Percentiles rank a stretch among this genome's conserved stretches.
These are phyloP conservation scores for Drosophila neotestacea DNA, from an alignment of 2,888 invertebrate genomes.

Conservation along the genomic window DNA sequence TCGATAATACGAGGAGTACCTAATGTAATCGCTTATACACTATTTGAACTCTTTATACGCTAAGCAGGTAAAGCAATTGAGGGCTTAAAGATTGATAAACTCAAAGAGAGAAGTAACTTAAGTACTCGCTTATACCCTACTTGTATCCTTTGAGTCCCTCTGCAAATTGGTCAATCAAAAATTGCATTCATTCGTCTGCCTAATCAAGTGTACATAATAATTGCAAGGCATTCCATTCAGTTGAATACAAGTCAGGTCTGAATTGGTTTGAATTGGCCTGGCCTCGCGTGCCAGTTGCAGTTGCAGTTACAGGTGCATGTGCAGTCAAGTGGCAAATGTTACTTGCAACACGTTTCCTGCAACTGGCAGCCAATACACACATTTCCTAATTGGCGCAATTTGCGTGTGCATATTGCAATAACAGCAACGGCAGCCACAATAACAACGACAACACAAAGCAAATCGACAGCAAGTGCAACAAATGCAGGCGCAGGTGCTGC, in stretches of 20 bases:
- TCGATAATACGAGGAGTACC: too few species aligned
- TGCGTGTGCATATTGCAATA: conserved; percentile 75
- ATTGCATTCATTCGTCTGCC: conserved; percentile 30
- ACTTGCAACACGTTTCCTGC: conserved; percentile 44
- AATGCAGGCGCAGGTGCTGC: conserved; percentile 47
- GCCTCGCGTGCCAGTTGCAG: conserved; percentile 1
- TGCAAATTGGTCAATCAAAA: conserved; percentile 22
- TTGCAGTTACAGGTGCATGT: conserved; percentile 24
- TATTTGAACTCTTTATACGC: background rate
- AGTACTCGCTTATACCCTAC: background rate
- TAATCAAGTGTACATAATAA: conserved; percentile 77
- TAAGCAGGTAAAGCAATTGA: conserved; percentile 35
- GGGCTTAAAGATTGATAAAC: conserved; percentile 10
- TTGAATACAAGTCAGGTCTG: conserved; percentile 48
- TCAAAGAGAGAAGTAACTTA: background rate
- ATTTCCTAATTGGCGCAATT: conserved; percentile 77
- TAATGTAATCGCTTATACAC: too few species aligned
- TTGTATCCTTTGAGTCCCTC: background rate
- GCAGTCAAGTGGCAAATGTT: conserved; percentile 54
- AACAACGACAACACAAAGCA: conserved; percentile 53
- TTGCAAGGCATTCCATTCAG: conserved; percentile 56
- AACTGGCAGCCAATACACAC: conserved; percentile 64
- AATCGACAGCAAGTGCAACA: conserved; percentile 54
- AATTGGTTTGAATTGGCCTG: conserved; percentile 8
- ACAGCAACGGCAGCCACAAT: conserved; percentile 44